phyloP scores from a whole-genome alignment of 2,113 vertebrate species.

The Eptesicus fuscus region DNA sequence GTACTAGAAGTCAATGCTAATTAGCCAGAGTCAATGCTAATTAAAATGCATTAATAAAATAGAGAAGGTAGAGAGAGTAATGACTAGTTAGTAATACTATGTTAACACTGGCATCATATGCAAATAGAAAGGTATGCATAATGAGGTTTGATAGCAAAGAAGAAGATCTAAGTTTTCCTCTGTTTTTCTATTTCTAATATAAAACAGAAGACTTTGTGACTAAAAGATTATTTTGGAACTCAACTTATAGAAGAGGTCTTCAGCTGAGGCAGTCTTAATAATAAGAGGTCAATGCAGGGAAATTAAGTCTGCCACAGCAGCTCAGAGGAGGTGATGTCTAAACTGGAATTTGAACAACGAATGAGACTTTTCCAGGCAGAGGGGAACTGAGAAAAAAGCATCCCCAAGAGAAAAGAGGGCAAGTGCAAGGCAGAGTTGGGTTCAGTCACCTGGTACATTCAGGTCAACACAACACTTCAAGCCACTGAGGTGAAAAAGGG shows the following conservation, averaged over 20 bases:
- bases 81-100: not conserved
- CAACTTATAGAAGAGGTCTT: not conserved
- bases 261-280: not conserved
- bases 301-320: not conserved
- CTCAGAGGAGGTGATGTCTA: not conserved
- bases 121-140: not conserved
- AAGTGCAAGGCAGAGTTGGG: not conserved
- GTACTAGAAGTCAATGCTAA: not conserved
- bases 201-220: not conserved
- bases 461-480: not conserved
- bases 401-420: not conserved
- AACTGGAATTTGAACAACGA: not conserved
- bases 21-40: not conserved
- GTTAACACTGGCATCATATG: not conserved
- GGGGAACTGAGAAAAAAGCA: not conserved
- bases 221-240: not conserved
- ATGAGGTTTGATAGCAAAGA: not conserved
- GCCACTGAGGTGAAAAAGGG: not conserved
- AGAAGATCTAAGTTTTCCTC: not conserved
- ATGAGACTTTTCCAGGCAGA: not conserved
- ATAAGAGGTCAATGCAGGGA: not conserved
- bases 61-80: not conserved
- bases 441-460: accelerated
- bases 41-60: constrained; percentile 29
- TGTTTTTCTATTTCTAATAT: not conserved